Evolutionary conservation across 2,797 vertebrate species (phyloP), one percentile per base, ranked within the genome.

Genomic region (Trichosurus vulpecula): DNA sequence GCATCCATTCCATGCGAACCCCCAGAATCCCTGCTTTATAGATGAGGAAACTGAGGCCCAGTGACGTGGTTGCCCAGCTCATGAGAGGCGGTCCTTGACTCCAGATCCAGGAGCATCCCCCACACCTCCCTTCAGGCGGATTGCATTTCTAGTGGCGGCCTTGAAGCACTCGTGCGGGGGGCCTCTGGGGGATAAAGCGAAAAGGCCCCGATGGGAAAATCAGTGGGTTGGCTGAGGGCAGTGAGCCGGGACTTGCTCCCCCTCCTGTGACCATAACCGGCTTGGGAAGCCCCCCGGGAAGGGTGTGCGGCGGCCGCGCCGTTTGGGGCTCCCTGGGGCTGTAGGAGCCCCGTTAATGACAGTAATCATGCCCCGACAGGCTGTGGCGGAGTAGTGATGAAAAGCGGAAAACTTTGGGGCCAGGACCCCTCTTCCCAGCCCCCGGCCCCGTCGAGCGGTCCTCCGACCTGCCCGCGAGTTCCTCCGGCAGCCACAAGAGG

Each of bases 401-500:
- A 35, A 29, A 12, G 3, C 5, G 66, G 4, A 0, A 0, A n/a
- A 56, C n/a, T 52, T 41, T 31, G 25, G 35, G 31, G 66, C 66
- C n/a, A 0, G n/a, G 19, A 66, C 31, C 6, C n/a, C n/a, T n/a
- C n/a, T 2, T 6, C n/a, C n/a, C 66, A 22, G 66, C 66, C n/a
- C 6, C n/a, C 29, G 22, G 74, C 22, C 41, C 22, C 0, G 41
- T 1, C 8, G 22, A 16, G 74, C 19, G 0, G 8, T 25, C 41
- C 41, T 27, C 74, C 19, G 14, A 10, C 74, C 74, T 47, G n/a
- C n/a, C 74, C 74, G 55, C 52, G 81, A 90, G 13, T 47, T 56
- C 52, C 66, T 25, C 91, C 14, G 14, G 27, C 35, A 95, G 66
- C 66, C 95, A 94, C 93, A 14, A 2, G 93, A 93, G 95, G 97